Conservation (phyloP, 2,797 vertebrate species). For the Aphelocoma californica region DNA sequence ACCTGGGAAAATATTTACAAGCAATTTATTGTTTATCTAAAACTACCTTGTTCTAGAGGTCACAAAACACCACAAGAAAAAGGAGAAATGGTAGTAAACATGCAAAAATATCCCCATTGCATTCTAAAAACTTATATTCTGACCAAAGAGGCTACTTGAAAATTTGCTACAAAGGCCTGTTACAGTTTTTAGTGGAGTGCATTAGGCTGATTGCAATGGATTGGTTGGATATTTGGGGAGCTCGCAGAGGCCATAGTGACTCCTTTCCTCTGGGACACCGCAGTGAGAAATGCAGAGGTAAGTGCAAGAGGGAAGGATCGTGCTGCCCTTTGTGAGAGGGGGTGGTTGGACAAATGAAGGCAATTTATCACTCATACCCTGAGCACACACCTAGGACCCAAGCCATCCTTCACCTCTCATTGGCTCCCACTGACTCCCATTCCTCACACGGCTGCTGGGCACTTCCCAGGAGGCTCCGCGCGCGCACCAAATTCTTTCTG, state of each 20-base stretch:
- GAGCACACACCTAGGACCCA: not conserved
- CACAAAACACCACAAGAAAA: not conserved
- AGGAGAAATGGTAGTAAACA: not conserved
- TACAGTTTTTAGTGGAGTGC: not conserved
- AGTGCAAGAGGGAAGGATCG: not conserved
- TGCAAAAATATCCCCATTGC: not conserved
- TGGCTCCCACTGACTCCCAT: not conserved
- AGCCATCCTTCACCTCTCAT: not conserved
- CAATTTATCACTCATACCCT: slow-evolving; percentile 25
- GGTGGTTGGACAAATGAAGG: slow-evolving; percentile 14
- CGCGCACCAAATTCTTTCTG: not conserved
- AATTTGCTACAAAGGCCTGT: not conserved
- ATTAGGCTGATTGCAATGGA: not conserved
- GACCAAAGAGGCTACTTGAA: not conserved
- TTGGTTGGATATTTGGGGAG: not conserved
- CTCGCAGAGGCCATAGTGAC: not conserved
- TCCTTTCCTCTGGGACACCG: not conserved
- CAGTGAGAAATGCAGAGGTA: not conserved
- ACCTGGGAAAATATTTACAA: not conserved
- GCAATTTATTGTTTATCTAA: not conserved
- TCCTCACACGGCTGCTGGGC: not conserved
- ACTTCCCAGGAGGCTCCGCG: not conserved
- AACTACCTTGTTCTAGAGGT: not conserved
- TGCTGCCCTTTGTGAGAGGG: not conserved
- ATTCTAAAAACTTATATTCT: not conserved